phyloP scores from a whole-genome alignment of 2,888 invertebrate genomes.

The Calliphora vomitoria region DNA sequence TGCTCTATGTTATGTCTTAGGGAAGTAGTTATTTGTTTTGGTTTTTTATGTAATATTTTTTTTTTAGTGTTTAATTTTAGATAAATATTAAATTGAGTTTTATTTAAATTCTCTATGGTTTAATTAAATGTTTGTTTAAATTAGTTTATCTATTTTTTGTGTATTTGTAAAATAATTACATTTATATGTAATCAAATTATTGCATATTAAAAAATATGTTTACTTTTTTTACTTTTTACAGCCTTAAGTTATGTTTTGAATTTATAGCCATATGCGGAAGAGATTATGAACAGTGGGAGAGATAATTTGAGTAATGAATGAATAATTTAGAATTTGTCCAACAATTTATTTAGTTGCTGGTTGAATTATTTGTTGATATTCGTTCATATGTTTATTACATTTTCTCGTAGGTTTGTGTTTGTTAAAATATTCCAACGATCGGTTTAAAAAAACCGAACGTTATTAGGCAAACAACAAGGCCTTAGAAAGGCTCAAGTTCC shows the following conservation, averaged over 20 bases:
- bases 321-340: too few relatives aligned
- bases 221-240: background rate
- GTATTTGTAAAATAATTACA: background rate
- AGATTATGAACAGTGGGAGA: background rate
- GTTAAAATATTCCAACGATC: too few relatives aligned
- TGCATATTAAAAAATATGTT: slow-evolving; percentile 1
- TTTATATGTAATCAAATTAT: slow-evolving; percentile 29
- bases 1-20: background rate
- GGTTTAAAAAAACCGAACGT: too few relatives aligned
- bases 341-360: too few relatives aligned
- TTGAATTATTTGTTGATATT: too few relatives aligned
- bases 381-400: too few relatives aligned
- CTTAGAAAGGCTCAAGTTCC: too few relatives aligned
- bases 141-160: background rate
- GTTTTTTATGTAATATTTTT: background rate
- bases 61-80: background rate
- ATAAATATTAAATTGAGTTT: slow-evolving; percentile 21
- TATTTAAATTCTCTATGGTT: slow-evolving; percentile 12
- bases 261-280: background rate
- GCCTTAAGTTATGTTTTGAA: slow-evolving; percentile 36
- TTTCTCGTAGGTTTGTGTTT: too few relatives aligned
- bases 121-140: slow-evolving; percentile 32
- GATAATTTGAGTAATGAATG: background rate
- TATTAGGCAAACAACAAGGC: too few relatives aligned
- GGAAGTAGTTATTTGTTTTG: background rate